These are phyloP conservation scores for Lamellibrachia columna DNA, from an alignment of 2,888 invertebrate species.

Conservation along the genomic window DNA sequence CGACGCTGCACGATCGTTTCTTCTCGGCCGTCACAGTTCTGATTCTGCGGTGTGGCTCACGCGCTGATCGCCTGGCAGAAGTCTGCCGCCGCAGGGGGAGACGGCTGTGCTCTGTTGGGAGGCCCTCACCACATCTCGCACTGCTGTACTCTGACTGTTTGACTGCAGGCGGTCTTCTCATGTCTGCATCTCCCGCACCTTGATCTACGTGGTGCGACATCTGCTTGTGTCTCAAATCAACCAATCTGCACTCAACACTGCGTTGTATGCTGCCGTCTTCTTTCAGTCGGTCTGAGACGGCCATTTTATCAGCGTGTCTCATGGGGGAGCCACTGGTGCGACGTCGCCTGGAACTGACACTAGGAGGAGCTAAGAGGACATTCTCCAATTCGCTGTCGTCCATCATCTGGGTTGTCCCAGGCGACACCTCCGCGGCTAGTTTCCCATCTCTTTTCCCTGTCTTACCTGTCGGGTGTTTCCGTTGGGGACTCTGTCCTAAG, in stretches of 20 bases:
- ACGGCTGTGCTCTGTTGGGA: neutral
- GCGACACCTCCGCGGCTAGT: neutral
- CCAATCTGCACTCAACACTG: neutral
- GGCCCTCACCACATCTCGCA: neutral
- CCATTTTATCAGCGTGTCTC: neutral
- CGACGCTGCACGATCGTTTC: neutral
- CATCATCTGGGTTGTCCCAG: neutral
- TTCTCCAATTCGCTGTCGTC: neutral
- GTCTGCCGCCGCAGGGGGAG: neutral
- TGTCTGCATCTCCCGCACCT: neutral
- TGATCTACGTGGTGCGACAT: neutral
- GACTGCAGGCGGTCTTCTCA: neutral
- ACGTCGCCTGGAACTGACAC: constrained; percentile 17
- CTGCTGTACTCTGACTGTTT: neutral
- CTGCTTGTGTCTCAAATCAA: neutral
- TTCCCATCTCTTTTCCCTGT: constrained; percentile 6
- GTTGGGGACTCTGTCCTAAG: neutral
- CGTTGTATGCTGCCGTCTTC: neutral
- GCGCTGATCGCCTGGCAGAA: neutral
- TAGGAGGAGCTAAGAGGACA: neutral
- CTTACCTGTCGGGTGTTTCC: constrained; percentile 20
- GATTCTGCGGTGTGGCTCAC: neutral
- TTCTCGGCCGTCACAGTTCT: neutral
- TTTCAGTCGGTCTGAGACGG: neutral
- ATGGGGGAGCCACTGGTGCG: constrained; percentile 18